phyloP scores from a whole-genome alignment of 2,888 invertebrate genomes.

The Scaptomyza polygonia region DNA sequence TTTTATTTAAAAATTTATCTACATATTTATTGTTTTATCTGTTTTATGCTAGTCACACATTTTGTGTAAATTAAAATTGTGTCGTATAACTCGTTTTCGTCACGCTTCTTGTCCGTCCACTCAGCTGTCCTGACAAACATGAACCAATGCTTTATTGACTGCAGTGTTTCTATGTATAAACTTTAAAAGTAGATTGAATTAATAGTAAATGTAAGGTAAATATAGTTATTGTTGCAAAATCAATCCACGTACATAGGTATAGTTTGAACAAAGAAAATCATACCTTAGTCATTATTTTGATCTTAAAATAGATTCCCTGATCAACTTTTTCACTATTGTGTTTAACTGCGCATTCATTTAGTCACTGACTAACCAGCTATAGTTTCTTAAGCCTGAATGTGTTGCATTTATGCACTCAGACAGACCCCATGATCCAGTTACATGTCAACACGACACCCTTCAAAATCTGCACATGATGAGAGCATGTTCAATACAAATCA shows the following conservation, averaged over 20 bases:
- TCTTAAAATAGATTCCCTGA: conserved; percentile 12
- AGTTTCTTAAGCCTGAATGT: conserved; percentile 12
- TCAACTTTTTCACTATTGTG: conserved; percentile 4
- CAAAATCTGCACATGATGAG: background rate
- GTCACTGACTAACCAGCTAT: conserved; percentile 2
- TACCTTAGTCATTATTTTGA: background rate
- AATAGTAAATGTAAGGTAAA: background rate
- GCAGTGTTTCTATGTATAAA: background rate
- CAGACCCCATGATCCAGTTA: conserved; percentile 3
- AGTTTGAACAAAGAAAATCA: background rate
- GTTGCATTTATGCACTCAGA: background rate
- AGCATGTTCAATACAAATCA: conserved; percentile 9
- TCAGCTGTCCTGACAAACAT: background rate
- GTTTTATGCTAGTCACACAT: conserved; percentile 21
- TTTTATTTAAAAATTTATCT: background rate
- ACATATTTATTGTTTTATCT: conserved; percentile 2
- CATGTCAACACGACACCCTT: background rate
- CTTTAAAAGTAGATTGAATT: background rate
- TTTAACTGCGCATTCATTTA: conserved; percentile 34
- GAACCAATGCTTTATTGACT: background rate
- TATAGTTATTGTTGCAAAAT: background rate
- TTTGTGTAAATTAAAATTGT: conserved; percentile 3
- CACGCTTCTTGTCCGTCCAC: background rate
- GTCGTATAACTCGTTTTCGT: background rate
- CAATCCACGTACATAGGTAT: background rate